Percentiles rank a stretch among this genome's conserved stretches.
Evolutionary conservation across 1,140 invertebrate genomes (phyloP).

Genomic region (Fopius arisanus): DNA sequence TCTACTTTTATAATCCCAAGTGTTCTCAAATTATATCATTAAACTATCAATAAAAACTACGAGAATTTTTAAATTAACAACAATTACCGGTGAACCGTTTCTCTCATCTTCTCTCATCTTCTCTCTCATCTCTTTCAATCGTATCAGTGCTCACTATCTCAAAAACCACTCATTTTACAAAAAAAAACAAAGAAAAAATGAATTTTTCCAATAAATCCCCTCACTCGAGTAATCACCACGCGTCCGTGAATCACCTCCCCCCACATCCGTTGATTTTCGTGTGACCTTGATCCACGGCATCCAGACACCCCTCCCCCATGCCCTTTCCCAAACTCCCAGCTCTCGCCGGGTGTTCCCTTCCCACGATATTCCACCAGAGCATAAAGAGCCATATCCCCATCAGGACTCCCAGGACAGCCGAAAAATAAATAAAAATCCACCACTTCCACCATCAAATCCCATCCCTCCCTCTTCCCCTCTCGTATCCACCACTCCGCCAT

Average conservation of each 20-base stretch:
- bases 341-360: background rate
- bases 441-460: too few relatives aligned
- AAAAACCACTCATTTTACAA: too few relatives aligned
- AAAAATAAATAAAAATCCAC: too few relatives aligned
- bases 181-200: too few relatives aligned
- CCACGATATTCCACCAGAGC: too few relatives aligned
- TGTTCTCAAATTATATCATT: background rate
- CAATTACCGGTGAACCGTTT: background rate
- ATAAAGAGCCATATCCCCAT: too few relatives aligned
- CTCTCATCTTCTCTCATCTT: too few relatives aligned
- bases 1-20: slow-evolving; percentile 1
- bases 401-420: too few relatives aligned
- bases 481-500: too few relatives aligned
- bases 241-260: slow-evolving; percentile 33
- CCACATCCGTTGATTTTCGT: slow-evolving; percentile 43
- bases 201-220: background rate
- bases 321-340: slow-evolving; percentile 8
- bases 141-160: too few relatives aligned
- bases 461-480: too few relatives aligned
- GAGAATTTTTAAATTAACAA: background rate
- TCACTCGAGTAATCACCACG: slow-evolving; percentile 25
- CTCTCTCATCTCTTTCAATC: too few relatives aligned
- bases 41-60: background rate
- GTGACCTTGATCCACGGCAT: slow-evolving; percentile 57
- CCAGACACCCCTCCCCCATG: slow-evolving; percentile 40